Percentiles rank a stretch among this genome's conserved stretches.
Conservation (phyloP, 2,888 invertebrate genomes). For the Lithosia quadra region DNA sequence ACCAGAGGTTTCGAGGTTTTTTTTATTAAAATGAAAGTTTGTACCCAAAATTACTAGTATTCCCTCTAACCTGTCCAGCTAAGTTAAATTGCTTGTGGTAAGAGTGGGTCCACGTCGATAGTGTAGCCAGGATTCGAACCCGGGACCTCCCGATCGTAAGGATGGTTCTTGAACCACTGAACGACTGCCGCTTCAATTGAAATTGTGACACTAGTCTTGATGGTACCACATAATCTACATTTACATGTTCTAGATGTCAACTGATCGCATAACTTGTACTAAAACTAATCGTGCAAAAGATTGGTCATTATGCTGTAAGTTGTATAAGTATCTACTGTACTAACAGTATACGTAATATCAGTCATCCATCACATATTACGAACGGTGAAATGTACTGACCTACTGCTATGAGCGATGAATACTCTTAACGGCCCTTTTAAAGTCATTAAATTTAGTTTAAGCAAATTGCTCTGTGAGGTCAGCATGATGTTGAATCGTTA, state of each 20-base stretch:
- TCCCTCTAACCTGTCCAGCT: too few species aligned
- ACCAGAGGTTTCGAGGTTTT: too few species aligned
- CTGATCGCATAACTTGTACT: background rate
- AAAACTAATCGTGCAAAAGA: background rate
- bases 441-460: constrained; percentile 27
- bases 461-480: constrained; percentile 25
- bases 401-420: constrained; percentile 5
- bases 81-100: too few species aligned
- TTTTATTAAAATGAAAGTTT: too few species aligned
- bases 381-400: constrained; percentile 1
- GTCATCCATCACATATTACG: background rate
- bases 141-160: too few species aligned
- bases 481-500: constrained; percentile 11
- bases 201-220: background rate
- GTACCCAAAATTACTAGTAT: too few species aligned
- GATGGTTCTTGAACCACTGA: too few species aligned
- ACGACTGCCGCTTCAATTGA: too few species aligned
- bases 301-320: background rate
- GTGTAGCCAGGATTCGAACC: too few species aligned
- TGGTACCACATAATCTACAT: background rate
- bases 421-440: constrained; percentile 7
- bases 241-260: background rate
- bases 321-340: background rate
- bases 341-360: background rate
- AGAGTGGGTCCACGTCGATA: too few species aligned